Evolutionary conservation across 2,797 vertebrate genomes (phyloP), one percentile per base, ranked within the genome.

Genomic region (Phyllotis vaccarum): DNA sequence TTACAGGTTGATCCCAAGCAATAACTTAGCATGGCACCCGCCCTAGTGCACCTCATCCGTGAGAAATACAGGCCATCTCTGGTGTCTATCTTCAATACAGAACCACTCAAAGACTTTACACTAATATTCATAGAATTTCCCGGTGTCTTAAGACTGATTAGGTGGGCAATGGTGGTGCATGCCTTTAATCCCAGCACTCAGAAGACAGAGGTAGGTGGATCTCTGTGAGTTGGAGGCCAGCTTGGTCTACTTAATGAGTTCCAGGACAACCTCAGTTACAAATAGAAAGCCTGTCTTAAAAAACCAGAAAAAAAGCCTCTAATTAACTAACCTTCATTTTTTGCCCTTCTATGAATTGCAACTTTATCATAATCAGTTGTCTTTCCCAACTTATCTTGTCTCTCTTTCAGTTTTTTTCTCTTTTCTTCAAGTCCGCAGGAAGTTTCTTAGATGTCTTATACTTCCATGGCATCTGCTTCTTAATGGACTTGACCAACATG

Each of bases 71-170:
- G 27, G 16, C 29, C 21, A 93, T 86, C 16, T 82, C 10, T 91
- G 34, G 66, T 72, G 31, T 34, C 22, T 94, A n/a, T 34, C 21
- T 90, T 93, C 75, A 40, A 43, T 64, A 5, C 31, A 70, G 9
- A 34, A 49, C n/a, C 22, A 29, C 2, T 80, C 22, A 29, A 2
- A 80, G 40, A 17, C 52, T 93, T 93, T 87, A 17, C 27, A 0
- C 6, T 89, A 91, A 95, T 24, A 66, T 86, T 88, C 9, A 92
- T 31, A 91, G 16, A 80, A 83, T 54, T 89, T 12, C 37, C 85
- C 10, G 40, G 17, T 10, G 64, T 3, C 49, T 90, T 90, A 81
- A 87, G 72, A 49, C 52, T 27, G 90, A 46, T 40, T 72, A 72
- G 19, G n/a, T 72, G n/a, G 8, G n/a, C 19, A 19, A 19, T 70